A percentile compares a stretch with the other conserved stretches of the same genome.
These are phyloP conservation scores for Heteromyza rotundicornis DNA, from an alignment of 2,888 invertebrate genomes.

Conservation along the genomic window DNA sequence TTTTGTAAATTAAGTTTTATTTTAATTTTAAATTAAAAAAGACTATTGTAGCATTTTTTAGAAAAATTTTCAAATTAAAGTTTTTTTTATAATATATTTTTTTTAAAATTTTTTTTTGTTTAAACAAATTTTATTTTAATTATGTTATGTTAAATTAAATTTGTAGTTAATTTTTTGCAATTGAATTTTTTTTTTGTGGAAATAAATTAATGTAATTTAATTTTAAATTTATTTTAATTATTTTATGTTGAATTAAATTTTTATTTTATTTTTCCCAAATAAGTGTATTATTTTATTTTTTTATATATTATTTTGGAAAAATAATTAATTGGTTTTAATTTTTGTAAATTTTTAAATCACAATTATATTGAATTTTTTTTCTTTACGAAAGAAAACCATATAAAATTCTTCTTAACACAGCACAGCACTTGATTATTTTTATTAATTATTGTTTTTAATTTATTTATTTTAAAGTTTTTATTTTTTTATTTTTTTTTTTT, in stretches of 20 bases:
- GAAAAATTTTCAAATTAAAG: background rate
- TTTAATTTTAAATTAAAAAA: background rate
- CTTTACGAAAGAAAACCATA: too few species aligned
- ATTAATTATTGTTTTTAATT: too few species aligned
- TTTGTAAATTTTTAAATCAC: too few species aligned
- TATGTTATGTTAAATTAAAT: too few species aligned
- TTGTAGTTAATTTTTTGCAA: background rate
- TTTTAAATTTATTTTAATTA: background rate
- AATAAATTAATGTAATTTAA: background rate
- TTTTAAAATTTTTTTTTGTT: background rate
- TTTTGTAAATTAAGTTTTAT: background rate
- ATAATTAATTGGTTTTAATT: too few species aligned
- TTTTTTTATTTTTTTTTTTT: too few species aligned
- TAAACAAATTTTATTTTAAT: background rate
- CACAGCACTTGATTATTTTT: too few species aligned
- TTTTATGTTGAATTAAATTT: background rate
- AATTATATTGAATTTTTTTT: too few species aligned
- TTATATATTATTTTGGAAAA: background rate
- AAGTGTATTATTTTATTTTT: background rate
- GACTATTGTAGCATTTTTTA: background rate
- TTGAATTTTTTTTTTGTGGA: background rate
- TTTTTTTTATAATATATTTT: background rate
- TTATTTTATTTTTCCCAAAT: background rate
- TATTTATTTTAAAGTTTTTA: too few species aligned
- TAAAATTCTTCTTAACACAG: too few species aligned